Percentiles rank a stretch among this genome's conserved stretches.
phyloP scores from a whole-genome alignment of 2,113 vertebrate species.

The Cyphomyrus plagiostoma region DNA sequence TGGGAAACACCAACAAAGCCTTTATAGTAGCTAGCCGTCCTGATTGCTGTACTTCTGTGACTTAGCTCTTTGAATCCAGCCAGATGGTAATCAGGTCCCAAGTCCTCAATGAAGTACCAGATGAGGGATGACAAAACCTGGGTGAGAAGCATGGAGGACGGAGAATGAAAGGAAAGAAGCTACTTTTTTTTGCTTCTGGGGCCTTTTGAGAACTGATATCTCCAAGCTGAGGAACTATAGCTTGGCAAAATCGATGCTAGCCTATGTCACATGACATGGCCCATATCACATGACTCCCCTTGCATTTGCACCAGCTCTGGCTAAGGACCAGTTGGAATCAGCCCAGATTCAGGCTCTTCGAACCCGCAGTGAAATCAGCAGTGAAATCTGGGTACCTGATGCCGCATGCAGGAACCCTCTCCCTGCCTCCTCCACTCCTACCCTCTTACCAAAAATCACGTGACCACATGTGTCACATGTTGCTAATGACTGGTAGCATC shows the following conservation, averaged over 20 bases:
- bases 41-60: not conserved
- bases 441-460: not conserved
- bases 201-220: not conserved
- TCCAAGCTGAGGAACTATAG: not conserved
- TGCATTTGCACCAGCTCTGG: constrained; percentile 43
- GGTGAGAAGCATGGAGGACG: not conserved
- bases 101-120: not conserved
- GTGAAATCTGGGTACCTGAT: not conserved
- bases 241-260: constrained; percentile 45
- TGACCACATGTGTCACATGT: not conserved
- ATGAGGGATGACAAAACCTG: not conserved
- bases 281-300: constrained; percentile 52
- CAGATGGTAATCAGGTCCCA: not conserved
- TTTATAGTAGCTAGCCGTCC: not conserved
- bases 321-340: not conserved
- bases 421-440: not conserved
- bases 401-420: not conserved
- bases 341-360: not conserved
- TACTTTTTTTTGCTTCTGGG: not conserved
- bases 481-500: not conserved
- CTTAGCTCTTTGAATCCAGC: not conserved
- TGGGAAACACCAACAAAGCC: not conserved
- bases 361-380: not conserved
- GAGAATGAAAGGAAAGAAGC: not conserved
- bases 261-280: constrained; percentile 51